These are phyloP conservation scores for Melanotaenia nigrans DNA, from an alignment of 2,797 vertebrate species.

Conservation along the genomic window DNA sequence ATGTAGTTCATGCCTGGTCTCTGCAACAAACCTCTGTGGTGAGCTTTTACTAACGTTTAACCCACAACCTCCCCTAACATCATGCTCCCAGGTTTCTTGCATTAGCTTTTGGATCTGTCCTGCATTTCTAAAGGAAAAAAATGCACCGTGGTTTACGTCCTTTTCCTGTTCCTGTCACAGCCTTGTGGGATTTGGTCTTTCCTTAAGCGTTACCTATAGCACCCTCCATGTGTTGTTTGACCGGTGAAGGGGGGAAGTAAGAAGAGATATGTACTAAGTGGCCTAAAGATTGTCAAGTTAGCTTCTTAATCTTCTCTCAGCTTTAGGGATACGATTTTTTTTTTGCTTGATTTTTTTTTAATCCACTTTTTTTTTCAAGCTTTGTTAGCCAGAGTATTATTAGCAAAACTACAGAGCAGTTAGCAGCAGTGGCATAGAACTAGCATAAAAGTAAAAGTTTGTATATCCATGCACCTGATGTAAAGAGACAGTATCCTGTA, in stretches of 20 bases:
- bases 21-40: conserved; percentile 3
- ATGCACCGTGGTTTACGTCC: no score
- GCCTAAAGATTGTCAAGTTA: neutral
- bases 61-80: conserved; percentile 27
- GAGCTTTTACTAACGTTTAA: conserved; percentile 51
- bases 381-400: no score
- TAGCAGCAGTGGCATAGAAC: no score
- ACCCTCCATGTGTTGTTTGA: conserved; percentile 3
- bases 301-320: conserved; percentile 8
- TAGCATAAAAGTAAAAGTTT: no score
- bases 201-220: conserved; percentile 41
- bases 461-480: no score
- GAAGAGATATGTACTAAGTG: neutral
- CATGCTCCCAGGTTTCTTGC: conserved; percentile 17
- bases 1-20: conserved; percentile 23
- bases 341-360: no score
- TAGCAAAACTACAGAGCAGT: no score
- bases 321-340: no score
- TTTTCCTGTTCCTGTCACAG: conserved; percentile 26
- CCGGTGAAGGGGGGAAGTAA: neutral
- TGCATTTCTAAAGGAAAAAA: conserved; percentile 1
- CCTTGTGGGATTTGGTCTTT: conserved; percentile 41
- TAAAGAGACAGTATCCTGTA: no score
- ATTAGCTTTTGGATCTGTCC: conserved; percentile 2
- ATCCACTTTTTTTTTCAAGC: no score